Base-by-base conservation (phyloP, 1,140 invertebrate genomes). In the Scylla paramamosain region DNA sequence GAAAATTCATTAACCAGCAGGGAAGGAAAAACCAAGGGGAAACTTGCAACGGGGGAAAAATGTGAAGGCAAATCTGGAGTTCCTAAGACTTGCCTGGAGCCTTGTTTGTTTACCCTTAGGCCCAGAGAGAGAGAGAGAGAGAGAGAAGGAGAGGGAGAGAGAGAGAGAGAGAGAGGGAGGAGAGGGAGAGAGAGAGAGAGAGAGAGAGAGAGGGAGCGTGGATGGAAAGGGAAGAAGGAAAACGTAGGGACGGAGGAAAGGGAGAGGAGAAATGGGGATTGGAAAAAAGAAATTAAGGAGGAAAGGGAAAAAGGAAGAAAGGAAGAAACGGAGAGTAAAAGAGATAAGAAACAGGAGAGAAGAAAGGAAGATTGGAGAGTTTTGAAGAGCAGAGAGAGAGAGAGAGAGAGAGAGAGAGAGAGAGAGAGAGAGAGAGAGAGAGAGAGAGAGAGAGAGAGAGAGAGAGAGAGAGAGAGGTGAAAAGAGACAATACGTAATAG, bases 111-210 rank as follows among this genome's bases (percentile, higher is more conserved):
- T 39, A 39, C 39, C 39, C 39, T 39, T 39, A 39, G 39, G 39
- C 39, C 39, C 39, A 59, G 52, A 59, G 52, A 59, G 86, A 88
- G 86, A 88, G 86, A 88, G 86, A 88, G 86, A 88, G 86, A 88
- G 86, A 88, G 86, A 88, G 86, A 88, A 28, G 31, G 46, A 29
- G 25, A 45, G 32, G 25, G 86, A 25, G 46, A 29, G 46, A 31
- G 46, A 25, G 32, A 31, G 86, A 88, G 86, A 45, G 46, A 25
- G 86, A 45, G 86, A 46, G 86, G 16, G 52, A 59, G 52, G 16
- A 20, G 0, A 20, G 0, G 52, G 16, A 20, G 20, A 67, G 0
- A 14, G 90, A 52, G 39, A 91, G 91, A 92, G 29, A 92, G 77
- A 92, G 52, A 20, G 16, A 0, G 16, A 20, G 16, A 20, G 10